Conservation (phyloP, 2,113 vertebrate genomes). For the Sinocyclocheilus grahami region DNA sequence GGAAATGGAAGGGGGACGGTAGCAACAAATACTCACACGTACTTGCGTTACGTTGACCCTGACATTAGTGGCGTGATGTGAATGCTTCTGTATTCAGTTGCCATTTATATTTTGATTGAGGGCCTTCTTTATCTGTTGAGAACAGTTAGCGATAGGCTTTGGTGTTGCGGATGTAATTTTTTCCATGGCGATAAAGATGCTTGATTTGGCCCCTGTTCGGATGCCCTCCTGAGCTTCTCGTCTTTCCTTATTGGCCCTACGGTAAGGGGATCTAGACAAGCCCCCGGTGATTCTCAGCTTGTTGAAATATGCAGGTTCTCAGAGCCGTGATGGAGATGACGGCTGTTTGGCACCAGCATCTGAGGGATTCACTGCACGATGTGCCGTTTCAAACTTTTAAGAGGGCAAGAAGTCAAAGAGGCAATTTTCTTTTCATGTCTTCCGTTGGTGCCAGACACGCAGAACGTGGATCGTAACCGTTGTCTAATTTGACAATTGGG, state of each 20-base stretch:
- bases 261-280: slow-evolving; percentile 48
- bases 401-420: slow-evolving; percentile 29
- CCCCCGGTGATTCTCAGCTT: slow-evolving; percentile 55
- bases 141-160: slow-evolving; percentile 41
- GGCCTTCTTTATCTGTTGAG: slow-evolving; percentile 73
- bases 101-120: slow-evolving; percentile 73
- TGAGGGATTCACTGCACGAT: neutral
- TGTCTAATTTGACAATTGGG: slow-evolving; percentile 64
- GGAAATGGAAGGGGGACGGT: slow-evolving; percentile 32
- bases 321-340: slow-evolving; percentile 52
- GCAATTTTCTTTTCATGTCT: slow-evolving; percentile 7
- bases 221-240: slow-evolving; percentile 60
- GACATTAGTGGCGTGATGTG: slow-evolving; percentile 55
- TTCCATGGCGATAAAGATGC: slow-evolving; percentile 41
- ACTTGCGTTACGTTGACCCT: slow-evolving; percentile 14
- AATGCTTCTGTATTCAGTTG: slow-evolving; percentile 71
- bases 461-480: slow-evolving; percentile 32
- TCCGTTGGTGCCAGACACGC: neutral
- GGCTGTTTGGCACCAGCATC: slow-evolving; percentile 57
- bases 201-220: slow-evolving; percentile 51
- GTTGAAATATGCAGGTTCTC: slow-evolving; percentile 54
- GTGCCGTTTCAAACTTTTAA: neutral
- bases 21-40: slow-evolving; percentile 7
- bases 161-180: slow-evolving; percentile 35
- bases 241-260: slow-evolving; percentile 65